Conservation (phyloP, 1,140 invertebrate species). For the Neotoxoptera formosana region DNA sequence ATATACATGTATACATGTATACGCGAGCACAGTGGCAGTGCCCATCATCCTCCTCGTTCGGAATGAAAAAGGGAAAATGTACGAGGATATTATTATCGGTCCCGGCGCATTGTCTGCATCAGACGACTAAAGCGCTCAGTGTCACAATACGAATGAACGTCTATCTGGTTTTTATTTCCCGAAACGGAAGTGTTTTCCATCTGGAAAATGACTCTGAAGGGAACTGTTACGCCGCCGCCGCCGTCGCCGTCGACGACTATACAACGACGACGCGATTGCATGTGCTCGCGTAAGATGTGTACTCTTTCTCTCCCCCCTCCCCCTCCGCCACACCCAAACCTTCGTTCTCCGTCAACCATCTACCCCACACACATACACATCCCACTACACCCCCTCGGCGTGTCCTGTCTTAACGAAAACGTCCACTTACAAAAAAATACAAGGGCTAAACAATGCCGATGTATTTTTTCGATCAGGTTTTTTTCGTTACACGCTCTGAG, state of each 20-base stretch:
- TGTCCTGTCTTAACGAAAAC: background rate
- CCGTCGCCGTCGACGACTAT: background rate
- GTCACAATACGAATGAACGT: constrained; percentile 23
- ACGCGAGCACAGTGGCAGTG: background rate
- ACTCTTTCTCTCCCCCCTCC: background rate
- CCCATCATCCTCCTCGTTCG: background rate
- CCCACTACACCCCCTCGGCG: background rate
- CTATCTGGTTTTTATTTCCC: constrained; percentile 48
- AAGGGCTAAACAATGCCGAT: background rate
- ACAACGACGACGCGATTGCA: constrained; percentile 12
- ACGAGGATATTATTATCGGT: constrained; percentile 33
- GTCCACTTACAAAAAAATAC: background rate
- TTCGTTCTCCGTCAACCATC: no score
- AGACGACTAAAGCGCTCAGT: constrained; percentile 33
- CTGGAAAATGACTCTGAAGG: constrained; percentile 49
- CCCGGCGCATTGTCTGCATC: background rate
- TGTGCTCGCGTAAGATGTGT: background rate
- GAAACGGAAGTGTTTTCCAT: constrained; percentile 45
- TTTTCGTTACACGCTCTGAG: background rate
- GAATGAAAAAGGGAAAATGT: constrained; percentile 8
- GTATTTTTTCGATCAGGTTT: background rate
- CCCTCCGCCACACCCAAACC: background rate
- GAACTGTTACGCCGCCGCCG: background rate
- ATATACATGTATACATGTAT: background rate
- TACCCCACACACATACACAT: background rate